Percentiles rank a stretch among this genome's conserved stretches.
phyloP scores from a whole-genome alignment of 2,113 vertebrate genomes.

The Morone saxatilis region DNA sequence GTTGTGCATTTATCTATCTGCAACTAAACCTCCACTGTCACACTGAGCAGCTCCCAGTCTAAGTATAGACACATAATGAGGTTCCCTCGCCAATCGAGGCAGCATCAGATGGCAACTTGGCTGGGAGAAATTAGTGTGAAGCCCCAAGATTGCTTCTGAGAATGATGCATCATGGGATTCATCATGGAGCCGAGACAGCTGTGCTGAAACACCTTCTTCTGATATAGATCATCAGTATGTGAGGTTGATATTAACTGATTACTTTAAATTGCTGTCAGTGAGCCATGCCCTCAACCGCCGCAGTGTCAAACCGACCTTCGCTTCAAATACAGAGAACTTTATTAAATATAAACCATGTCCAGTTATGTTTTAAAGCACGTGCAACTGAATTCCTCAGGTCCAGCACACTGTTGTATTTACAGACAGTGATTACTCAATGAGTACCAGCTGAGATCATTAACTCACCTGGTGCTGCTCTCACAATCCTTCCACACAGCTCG shows the following conservation, averaged over 20 bases:
- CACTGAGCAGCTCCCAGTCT: slow-evolving; percentile 33
- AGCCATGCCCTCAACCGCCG: not conserved
- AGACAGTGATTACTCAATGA: too few relatives aligned
- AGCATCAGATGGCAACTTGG: slow-evolving; percentile 40
- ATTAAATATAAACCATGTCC: too few relatives aligned
- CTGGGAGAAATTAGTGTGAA: slow-evolving; percentile 31
- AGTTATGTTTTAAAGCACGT: too few relatives aligned
- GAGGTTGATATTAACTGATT: slow-evolving; percentile 15
- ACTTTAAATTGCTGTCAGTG: slow-evolving; percentile 15
- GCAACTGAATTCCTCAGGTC: too few relatives aligned
- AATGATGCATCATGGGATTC: slow-evolving; percentile 13
- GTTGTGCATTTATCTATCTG: not conserved
- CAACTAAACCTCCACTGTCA: not conserved
- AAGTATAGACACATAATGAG: slow-evolving; percentile 29
- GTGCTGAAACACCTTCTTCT: not conserved
- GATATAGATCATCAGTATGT: not conserved
- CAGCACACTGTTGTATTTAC: too few relatives aligned
- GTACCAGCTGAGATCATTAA: too few relatives aligned
- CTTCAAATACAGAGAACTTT: not conserved
- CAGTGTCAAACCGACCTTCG: not conserved
- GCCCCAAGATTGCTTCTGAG: not conserved
- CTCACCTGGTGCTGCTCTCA: too few relatives aligned
- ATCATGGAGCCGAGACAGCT: slow-evolving; percentile 17
- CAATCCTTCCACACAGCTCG: too few relatives aligned
- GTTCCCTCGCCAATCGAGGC: slow-evolving; percentile 9